Evolutionary conservation across 2,797 vertebrate genomes (phyloP).

Genomic region (Lepidocolaptes lacrymiger): DNA sequence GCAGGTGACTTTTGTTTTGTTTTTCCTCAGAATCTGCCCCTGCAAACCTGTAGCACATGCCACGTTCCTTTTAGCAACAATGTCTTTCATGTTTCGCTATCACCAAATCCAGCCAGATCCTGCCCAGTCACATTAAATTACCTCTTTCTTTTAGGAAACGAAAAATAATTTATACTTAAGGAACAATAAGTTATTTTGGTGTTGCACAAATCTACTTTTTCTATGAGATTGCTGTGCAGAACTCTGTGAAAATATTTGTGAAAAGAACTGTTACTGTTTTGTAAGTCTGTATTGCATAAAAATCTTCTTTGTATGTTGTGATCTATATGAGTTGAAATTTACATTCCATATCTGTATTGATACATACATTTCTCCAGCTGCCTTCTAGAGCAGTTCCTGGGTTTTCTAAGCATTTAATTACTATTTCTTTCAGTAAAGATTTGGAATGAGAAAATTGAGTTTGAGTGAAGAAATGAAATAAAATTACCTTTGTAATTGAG

Average conservation of each 20-base stretch:
- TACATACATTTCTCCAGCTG: constrained; percentile 45
- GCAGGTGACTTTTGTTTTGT: neutral
- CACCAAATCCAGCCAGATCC: constrained; percentile 30
- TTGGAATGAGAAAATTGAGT: constrained; percentile 79
- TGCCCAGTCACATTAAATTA: constrained; percentile 31
- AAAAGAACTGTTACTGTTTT: constrained; percentile 73
- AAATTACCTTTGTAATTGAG: constrained; percentile 87
- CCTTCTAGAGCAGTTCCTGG: constrained; percentile 27
- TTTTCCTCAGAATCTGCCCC: neutral
- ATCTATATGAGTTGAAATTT: constrained; percentile 59
- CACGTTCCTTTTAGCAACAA: neutral
- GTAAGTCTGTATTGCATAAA: constrained; percentile 78
- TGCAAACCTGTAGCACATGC: neutral
- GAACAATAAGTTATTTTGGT: constrained; percentile 79
- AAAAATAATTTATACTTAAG: constrained; percentile 74
- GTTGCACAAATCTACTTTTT: constrained; percentile 82
- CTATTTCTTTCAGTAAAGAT: constrained; percentile 77
- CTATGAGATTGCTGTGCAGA: constrained; percentile 79
- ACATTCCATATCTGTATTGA: constrained; percentile 61
- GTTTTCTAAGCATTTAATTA: constrained; percentile 56
- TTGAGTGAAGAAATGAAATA: constrained; percentile 86
- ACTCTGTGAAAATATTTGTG: constrained; percentile 80
- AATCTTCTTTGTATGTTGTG: constrained; percentile 79
- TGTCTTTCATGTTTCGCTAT: constrained; percentile 30
- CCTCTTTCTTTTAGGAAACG: constrained; percentile 57